Base-by-base conservation (phyloP, 2,113 vertebrate species). In the Syngnathoides biaculeatus region DNA sequence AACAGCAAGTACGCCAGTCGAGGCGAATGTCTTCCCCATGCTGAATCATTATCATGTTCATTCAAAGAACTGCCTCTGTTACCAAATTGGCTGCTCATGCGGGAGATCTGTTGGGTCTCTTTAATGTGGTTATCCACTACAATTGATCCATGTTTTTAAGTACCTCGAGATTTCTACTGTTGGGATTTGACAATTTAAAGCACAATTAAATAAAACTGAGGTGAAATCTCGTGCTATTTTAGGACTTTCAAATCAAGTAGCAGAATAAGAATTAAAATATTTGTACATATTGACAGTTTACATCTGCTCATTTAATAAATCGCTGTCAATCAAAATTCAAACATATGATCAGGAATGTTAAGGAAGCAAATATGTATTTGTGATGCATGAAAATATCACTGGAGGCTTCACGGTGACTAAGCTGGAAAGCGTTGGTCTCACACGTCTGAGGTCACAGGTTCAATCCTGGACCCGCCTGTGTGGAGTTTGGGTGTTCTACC, bases 81-180 rank as follows among this genome's bases (percentile, higher is more conserved):
- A 26, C 52, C 52, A 24, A 55, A 55, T 55, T 55, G 52, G 9
- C 4, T 26, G 52, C 22, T 55, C 52, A 55, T 55, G 52, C 13
- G 52, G 22, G 52, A 24, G 11, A 55, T 55, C 52, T 55, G 52
- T 55, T 55, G 52, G 52, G 52, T 55, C 24, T 55, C 22, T 55
- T 55, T 55, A 12, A 55, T 55, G 52, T 55, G 52, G 52, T 55
- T 55, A 55, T 48, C 15, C 45, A 48, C 52, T 55, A 55, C 22
- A 14, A 3, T 55, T 13, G 9, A 55, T 55, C 52, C 22, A 26
- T 55, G 22, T 24, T 55, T 55, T 12, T 26, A 55, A 55, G 52
- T 55, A 55, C 52, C 52, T 55, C 26, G 52, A 55, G 52, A 55
- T 55, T 55, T 1, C 24, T 24, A 13, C 52, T 55, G 52, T 26